These are phyloP conservation scores for Crotalus viridis DNA, from an alignment of 2,113 vertebrate species.

Conservation along the genomic window DNA sequence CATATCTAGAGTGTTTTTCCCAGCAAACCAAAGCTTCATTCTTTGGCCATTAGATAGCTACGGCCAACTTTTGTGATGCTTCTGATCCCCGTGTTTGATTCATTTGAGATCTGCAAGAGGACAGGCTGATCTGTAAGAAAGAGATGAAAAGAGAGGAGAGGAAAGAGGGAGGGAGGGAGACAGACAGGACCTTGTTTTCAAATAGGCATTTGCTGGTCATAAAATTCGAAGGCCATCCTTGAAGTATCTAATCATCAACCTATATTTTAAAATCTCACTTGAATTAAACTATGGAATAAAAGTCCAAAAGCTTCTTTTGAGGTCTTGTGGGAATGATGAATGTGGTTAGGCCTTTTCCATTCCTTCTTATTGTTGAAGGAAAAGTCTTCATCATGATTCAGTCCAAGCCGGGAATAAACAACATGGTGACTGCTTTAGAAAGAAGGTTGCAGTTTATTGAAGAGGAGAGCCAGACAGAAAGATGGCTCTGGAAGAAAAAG, in stretches of 20 bases:
- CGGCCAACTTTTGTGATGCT: background rate
- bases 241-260: too few species aligned
- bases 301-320: background rate
- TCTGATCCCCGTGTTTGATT: background rate
- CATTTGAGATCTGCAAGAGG: background rate
- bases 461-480: too few species aligned
- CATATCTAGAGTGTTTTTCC: background rate
- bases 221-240: background rate
- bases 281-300: background rate
- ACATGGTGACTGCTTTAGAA: too few species aligned
- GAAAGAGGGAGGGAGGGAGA: background rate
- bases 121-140: background rate
- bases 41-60: background rate
- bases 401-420: too few species aligned
- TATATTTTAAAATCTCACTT: background rate
- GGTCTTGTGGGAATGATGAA: background rate
- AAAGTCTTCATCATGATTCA: too few species aligned
- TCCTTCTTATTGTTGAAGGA: background rate
- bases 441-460: too few species aligned
- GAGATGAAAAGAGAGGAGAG: background rate
- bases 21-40: background rate
- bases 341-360: background rate
- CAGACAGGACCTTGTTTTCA: background rate
- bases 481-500: too few species aligned
- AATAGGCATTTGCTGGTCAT: background rate